Base-by-base conservation (phyloP, 2,888 invertebrate species). In the Ligdia adustata region DNA sequence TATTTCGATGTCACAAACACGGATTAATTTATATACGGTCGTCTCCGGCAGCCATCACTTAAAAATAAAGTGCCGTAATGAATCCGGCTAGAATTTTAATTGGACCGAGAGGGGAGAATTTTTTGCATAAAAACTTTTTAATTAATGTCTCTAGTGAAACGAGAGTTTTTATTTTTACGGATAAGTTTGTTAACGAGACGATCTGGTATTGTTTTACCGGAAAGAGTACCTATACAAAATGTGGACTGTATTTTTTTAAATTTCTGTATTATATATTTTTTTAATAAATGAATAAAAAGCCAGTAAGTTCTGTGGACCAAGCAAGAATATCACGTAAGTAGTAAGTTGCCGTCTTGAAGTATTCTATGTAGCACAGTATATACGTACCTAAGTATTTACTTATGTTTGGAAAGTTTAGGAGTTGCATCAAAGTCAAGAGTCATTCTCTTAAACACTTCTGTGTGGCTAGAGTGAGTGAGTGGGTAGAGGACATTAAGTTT, bases 1-100 rank as follows among this genome's bases (percentile, higher is more conserved):
- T 35, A 52, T 57, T 52, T 57, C 55, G 57, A 58, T 57, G 34
- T 34, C 20, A 9, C 24, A n/a, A 45, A 40, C 16, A 57, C 34
- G 58, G 48, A 67, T 68, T 63, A 69, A 68, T 71, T 64, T 52
- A 68, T 71, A 64, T 52, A 64, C 60, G 41, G 61, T 62, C 63
- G 62, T 58, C 58, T 67, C 64, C 60, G 58, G 49, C 75, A 75
- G 75, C n/a, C n/a, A 73, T 72, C 72, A 67, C 72, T 79, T 76
- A 79, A 80, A 82, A 82, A 82, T 80, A 75, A 79, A 81, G 71
- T 70, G 72, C 59, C 65, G 69, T 82, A 82, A 84, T 84, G 79
- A 84, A 82, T 69, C 71, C 74, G 62, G 77, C 73, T 79, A 82
- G 79, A 82, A 80, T 86, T 82, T 85, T 85, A 86, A 86, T 86